Percentiles rank a stretch among this genome's conserved stretches.
phyloP scores from a whole-genome alignment of 2,797 vertebrate genomes.

The Microcaecilia unicolor region DNA sequence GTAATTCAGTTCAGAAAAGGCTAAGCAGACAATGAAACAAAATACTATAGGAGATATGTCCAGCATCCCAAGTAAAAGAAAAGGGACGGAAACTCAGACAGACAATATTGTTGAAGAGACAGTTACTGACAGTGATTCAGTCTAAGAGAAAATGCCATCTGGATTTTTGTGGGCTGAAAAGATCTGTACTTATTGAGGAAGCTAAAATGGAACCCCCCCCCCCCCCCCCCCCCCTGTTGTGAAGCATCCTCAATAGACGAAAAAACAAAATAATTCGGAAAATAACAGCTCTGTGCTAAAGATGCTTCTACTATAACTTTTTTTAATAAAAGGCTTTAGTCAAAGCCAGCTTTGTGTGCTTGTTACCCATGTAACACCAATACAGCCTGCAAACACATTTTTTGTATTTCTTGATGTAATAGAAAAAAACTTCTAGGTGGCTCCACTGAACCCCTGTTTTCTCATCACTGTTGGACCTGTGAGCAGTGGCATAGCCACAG shows the following conservation, averaged over 20 bases:
- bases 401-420: no score
- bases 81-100: background rate
- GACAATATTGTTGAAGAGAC: slow-evolving; percentile 1
- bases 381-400: background rate
- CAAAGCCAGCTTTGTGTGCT: background rate
- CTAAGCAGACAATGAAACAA: background rate
- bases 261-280: background rate
- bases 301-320: background rate
- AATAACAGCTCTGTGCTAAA: background rate
- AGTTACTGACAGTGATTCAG: background rate
- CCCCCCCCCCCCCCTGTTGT: no score
- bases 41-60: slow-evolving; percentile 7
- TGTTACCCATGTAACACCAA: background rate
- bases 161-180: background rate
- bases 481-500: no score
- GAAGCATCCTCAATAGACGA: background rate
- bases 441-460: no score
- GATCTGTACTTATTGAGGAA: background rate
- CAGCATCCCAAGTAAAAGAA: slow-evolving; percentile 1
- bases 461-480: no score
- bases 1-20: background rate
- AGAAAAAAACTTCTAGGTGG: no score
- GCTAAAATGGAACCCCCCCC: background rate
- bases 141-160: background rate
- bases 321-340: background rate